A percentile compares a stretch with the other conserved stretches of the same genome.
These are phyloP conservation scores for Molorchus minor DNA, from an alignment of 2,888 invertebrate genomes.

Conservation along the genomic window DNA sequence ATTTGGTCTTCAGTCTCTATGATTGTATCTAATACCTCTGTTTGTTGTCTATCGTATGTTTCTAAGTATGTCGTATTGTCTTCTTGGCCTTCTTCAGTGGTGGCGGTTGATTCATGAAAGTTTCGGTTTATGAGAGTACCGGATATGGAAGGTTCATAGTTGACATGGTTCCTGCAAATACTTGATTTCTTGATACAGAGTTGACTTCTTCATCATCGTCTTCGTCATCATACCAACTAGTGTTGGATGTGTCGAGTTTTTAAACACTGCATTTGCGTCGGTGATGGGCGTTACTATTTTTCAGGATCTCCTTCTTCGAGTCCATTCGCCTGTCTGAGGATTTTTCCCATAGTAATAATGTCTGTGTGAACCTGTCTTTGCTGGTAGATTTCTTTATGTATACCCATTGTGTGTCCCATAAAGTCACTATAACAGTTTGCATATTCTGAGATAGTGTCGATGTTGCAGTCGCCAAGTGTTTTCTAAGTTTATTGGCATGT, in stretches of 20 bases:
- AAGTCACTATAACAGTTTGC: conserved; percentile 13
- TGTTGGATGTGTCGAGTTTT: background rate
- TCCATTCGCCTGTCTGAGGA: background rate
- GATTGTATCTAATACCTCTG: too few species aligned
- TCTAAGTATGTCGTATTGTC: background rate
- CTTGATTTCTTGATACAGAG: too few species aligned
- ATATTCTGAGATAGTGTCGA: background rate
- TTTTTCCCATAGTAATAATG: conserved; percentile 6
- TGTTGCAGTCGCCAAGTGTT: conserved; percentile 15
- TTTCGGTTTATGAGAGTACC: too few species aligned
- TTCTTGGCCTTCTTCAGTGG: background rate
- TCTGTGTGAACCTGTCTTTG: conserved; percentile 6
- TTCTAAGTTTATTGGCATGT: conserved; percentile 14
- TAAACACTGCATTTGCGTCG: background rate
- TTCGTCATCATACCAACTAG: background rate
- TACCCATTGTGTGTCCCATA: conserved; percentile 11
- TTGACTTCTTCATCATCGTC: background rate
- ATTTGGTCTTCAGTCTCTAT: too few species aligned
- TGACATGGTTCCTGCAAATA: too few species aligned
- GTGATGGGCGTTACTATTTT: background rate
- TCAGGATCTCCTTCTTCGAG: too few species aligned
- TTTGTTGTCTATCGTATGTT: background rate
- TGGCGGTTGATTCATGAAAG: too few species aligned
- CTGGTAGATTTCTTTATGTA: too few species aligned
- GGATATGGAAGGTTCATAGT: too few species aligned